Conservation (phyloP, 1,140 invertebrate species). For the Brachionus paranguensis region DNA sequence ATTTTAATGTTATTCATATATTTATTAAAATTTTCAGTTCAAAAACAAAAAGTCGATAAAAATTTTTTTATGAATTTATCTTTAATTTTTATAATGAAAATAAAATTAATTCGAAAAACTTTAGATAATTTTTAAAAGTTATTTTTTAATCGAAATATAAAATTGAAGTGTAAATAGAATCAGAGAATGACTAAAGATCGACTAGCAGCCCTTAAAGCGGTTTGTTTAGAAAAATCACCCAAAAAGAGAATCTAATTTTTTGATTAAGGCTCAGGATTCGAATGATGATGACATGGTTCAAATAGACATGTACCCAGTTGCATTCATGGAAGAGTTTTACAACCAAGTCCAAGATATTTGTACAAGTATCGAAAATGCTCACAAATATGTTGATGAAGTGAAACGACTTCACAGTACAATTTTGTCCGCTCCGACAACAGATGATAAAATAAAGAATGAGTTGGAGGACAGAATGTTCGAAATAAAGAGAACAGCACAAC, state of each 20-base stretch:
- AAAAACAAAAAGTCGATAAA: not conserved
- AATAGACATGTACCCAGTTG: conserved; percentile 12
- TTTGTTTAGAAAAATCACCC: conserved; percentile 59
- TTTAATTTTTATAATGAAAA: not conserved
- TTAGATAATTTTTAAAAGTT: not conserved
- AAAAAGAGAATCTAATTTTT: not conserved
- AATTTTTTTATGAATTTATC: not conserved
- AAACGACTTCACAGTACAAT: conserved; percentile 99
- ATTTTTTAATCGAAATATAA: not conserved
- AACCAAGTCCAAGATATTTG: conserved; percentile 88
- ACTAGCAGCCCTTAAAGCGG: conserved; percentile 89
- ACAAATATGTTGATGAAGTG: conserved; percentile 95
- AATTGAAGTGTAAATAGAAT: not conserved
- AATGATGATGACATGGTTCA: conserved; percentile 34
- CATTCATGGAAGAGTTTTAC: conserved; percentile 40
- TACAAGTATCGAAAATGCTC: conserved; percentile 98
- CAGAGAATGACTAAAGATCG: conserved; percentile 85
- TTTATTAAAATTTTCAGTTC: not conserved
- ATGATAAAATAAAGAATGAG: conserved; percentile 98
- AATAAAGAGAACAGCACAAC: conserved; percentile 99
- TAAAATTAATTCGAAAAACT: not conserved
- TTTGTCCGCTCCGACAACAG: conserved; percentile 91
- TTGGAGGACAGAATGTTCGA: conserved; percentile 98
- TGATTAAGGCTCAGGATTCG: not conserved
- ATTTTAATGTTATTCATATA: not conserved